These are phyloP conservation scores for Blastobasis lacticolella DNA, from an alignment of 2,888 invertebrate species.

Conservation along the genomic window DNA sequence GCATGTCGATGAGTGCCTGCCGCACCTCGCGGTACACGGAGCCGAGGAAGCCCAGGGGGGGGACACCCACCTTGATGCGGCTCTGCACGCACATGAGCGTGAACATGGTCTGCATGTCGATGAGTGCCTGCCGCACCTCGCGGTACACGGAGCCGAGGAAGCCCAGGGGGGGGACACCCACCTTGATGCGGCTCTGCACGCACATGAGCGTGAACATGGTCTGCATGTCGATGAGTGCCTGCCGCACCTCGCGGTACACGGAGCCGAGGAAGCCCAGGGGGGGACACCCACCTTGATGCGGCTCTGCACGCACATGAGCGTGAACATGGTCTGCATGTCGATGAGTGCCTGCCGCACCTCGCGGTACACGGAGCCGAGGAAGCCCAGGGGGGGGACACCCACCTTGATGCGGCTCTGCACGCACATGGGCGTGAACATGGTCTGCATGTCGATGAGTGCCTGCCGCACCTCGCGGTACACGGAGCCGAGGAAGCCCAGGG, in stretches of 20 bases:
- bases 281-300: not conserved
- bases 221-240: too few relatives aligned
- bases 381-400: constrained; percentile 95
- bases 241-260: too few relatives aligned
- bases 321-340: not conserved
- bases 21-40: constrained; percentile 97
- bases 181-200: too few relatives aligned
- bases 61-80: constrained; percentile 54
- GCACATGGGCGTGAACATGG: constrained; percentile 92
- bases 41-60: constrained; percentile 98
- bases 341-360: constrained; percentile 77
- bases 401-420: constrained; percentile 98
- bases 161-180: too few relatives aligned
- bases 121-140: too few relatives aligned
- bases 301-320: not conserved
- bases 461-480: constrained; percentile 93
- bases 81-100: too few relatives aligned
- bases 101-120: too few relatives aligned
- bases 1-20: constrained; percentile 98
- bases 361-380: constrained; percentile 97
- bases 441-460: too few relatives aligned
- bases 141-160: too few relatives aligned
- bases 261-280: too few relatives aligned
- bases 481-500: constrained; percentile 97
- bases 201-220: too few relatives aligned